Base-by-base conservation (phyloP, 2,888 invertebrate species). In the Melieria picta region DNA sequence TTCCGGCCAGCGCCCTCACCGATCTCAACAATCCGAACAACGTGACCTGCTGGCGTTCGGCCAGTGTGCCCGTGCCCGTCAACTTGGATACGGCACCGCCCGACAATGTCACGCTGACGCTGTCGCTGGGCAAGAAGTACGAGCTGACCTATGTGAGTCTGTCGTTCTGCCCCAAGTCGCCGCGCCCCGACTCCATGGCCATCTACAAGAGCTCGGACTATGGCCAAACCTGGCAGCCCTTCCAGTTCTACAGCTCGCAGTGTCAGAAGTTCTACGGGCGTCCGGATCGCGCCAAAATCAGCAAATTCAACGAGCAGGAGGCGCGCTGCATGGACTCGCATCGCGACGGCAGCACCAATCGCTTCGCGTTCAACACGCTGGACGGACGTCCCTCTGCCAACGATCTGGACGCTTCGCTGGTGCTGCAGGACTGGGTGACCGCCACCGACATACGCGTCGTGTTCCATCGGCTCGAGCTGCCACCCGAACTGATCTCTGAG, bases 361-460 rank as follows among this genome's bases (percentile, higher is more conserved):
- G 99, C 48, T 93, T 99, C 58, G 99, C 99, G 0, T 99, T 99
- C 88, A 97, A 97, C 83, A 99, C 99, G 0, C 88, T 99, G 58
- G 99, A 99, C 86, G 98, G 96, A 1, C 91, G 99, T 3, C 99
- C 99, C 0, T 97, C 97, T 76, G 97, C 97, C 5, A 91, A 94
- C 60, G 96, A 98, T 87, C 96, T 99, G 84, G 99, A 99, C 84
- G 93, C 94, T 80, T 97, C 97, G n/a, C 95, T 98, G 0, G 97
- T 99, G 6, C 90, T 99, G n/a, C 95, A 96, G 87, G 99, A 99
- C 87, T 99, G 99, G 99, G 97, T 99, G 13, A 99, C 99, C 0
- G 99, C 98, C 7, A 99, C 99, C 1, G 99, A 99, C 84, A 95
- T 99, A 74, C 92, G 94, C 78, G 94, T 99, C 2, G 93, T 97